Evolutionary conservation across 2,888 invertebrate genomes (phyloP), one percentile per base, ranked within the genome.

Genomic region (Vanessa cardui): DNA sequence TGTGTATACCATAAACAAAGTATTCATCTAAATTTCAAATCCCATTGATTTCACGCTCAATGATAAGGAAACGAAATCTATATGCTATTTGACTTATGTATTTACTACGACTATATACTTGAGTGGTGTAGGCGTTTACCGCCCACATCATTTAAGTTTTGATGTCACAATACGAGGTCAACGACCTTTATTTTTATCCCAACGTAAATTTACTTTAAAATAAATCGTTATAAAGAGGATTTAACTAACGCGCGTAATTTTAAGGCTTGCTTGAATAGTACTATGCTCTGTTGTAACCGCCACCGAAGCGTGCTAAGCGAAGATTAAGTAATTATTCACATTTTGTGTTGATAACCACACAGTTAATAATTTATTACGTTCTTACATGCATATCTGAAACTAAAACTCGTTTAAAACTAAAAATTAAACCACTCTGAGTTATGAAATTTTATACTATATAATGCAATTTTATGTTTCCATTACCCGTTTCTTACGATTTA

Each of bases 251-350:
- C 33, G 8, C 39, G 18, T 39, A 56, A 5, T 56, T 46, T 54
- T 46, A 65, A 45, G 60, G 59, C 60, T 45, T 54, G 60, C 59
- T 47, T 52, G 45, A 52, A 47, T 26, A 56, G 56, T 60, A 60
- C 33, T 65, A 39, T 18, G 39, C 21, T 59, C 66, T 71, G 68
- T 66, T 66, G 70, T 64, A 70, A 72, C 70, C 66, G 46, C 66
- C 68, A 66, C 20, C 72, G 61, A 64, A 60, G 70, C 72, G 68
- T 73, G 73, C 58, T 65, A 65, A 61, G 58, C 60, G 58, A 52
- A 66, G 45, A 68, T 70, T 62, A 64, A 63, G 62, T 68, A 68
- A 72, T 73, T 70, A 70, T 62, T 68, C 33, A 63, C 64, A 64
- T 65, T 67, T 67, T 67, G 31, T 62, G 64, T 69, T 52, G 59